phyloP scores from a whole-genome alignment of 1,140 invertebrate genomes.

The Camponotus floridanus region DNA sequence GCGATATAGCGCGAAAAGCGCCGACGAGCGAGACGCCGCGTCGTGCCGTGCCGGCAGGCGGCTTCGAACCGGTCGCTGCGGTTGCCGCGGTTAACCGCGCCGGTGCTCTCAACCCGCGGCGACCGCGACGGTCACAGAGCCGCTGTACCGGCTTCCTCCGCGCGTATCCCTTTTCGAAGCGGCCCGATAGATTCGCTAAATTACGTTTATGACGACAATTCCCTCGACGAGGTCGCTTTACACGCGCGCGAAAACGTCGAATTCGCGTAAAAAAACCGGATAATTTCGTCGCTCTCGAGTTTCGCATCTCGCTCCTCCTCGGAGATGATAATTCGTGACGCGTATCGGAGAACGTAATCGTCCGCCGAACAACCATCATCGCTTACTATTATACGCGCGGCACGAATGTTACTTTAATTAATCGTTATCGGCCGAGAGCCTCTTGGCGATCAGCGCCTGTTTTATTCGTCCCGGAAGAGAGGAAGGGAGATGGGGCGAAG shows the following conservation, averaged over 20 bases:
- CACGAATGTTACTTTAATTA: slow-evolving; percentile 69
- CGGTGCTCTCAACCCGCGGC: slow-evolving; percentile 84
- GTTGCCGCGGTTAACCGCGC: slow-evolving; percentile 84
- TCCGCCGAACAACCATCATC: slow-evolving; percentile 6
- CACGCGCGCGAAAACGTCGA: slow-evolving; percentile 22
- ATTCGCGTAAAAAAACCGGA: not conserved
- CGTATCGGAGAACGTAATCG: not conserved
- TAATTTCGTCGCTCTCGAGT: not conserved
- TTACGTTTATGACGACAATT: slow-evolving; percentile 8
- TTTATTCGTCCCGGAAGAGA: slow-evolving; percentile 66
- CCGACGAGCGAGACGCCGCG: slow-evolving; percentile 66
- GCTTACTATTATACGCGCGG: not conserved
- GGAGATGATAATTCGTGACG: slow-evolving; percentile 34
- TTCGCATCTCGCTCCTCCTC: not conserved
- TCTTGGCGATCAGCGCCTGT: slow-evolving; percentile 65
- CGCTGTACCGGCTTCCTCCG: slow-evolving; percentile 23
- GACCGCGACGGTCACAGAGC: slow-evolving; percentile 67
- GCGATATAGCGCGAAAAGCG: slow-evolving; percentile 58
- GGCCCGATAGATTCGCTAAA: slow-evolving; percentile 42
- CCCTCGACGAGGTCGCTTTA: not conserved
- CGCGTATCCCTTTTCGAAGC: slow-evolving; percentile 40
- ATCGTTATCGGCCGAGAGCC: slow-evolving; percentile 74
- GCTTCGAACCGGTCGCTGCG: slow-evolving; percentile 81
- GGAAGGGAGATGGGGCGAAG: not conserved
- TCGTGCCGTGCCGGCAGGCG: slow-evolving; percentile 63